phyloP scores from a whole-genome alignment of 2,113 vertebrate genomes.

The Neomonachus schauinslandi region DNA sequence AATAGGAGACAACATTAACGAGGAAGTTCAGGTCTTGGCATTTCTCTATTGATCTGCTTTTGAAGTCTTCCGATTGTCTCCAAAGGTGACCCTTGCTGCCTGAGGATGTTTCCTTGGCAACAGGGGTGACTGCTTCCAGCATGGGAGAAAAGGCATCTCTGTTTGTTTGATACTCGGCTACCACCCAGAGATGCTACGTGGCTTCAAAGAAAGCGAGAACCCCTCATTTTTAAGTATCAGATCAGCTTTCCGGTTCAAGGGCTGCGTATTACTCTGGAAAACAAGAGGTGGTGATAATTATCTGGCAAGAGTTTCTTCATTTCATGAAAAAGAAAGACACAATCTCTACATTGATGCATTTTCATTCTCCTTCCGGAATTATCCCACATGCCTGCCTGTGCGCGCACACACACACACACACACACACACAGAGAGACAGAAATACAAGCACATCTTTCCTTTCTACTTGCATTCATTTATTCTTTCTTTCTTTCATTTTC shows the following conservation, averaged over 20 bases:
- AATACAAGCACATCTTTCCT: not conserved
- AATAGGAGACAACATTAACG: not conserved
- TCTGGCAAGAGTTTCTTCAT: not conserved
- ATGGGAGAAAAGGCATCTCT: constrained; percentile 4
- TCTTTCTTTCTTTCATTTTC: not conserved
- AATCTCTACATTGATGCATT: not conserved
- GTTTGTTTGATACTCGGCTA: not conserved
- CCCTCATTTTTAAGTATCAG: not conserved
- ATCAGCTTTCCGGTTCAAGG: not conserved
- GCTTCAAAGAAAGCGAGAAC: constrained; percentile 8
- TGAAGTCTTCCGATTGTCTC: constrained; percentile 54
- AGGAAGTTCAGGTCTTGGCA: not conserved
- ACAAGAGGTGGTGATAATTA: not conserved
- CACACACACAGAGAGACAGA: not conserved
- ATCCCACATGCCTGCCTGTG: too few species aligned
- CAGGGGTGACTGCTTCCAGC: constrained; percentile 48
- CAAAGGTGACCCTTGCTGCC: constrained; percentile 59
- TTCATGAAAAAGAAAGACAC: not conserved
- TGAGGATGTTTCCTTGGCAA: constrained; percentile 74
- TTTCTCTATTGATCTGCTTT: constrained; percentile 50
- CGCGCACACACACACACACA: fast-evolving
- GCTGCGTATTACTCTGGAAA: not conserved
- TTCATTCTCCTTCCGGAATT: not conserved
- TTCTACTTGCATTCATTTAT: not conserved
- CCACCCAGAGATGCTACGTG: not conserved